These are phyloP conservation scores for Monopis laevigella DNA, from an alignment of 2,888 invertebrate genomes.

Conservation along the genomic window DNA sequence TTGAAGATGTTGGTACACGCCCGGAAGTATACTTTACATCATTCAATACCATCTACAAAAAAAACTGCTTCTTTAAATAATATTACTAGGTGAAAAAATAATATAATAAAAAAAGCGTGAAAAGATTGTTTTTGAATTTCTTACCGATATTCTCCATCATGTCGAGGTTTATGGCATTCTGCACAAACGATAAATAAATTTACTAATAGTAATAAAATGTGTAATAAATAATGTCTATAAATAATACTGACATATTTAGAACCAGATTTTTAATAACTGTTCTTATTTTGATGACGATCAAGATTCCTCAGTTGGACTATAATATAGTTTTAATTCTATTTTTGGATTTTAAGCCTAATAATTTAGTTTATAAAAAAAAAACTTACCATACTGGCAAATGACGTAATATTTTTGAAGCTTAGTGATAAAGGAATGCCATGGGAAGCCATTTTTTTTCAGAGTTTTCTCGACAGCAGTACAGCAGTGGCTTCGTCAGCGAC, in stretches of 20 bases:
- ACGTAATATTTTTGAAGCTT: too few relatives aligned
- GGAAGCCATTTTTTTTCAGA: too few relatives aligned
- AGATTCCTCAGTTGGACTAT: neutral
- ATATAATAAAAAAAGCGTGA: neutral
- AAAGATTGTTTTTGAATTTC: neutral
- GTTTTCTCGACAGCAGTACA: too few relatives aligned
- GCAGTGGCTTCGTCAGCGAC: slow-evolving; percentile 25
- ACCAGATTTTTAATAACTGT: slow-evolving; percentile 12
- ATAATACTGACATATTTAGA: slow-evolving; percentile 7
- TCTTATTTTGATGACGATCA: neutral
- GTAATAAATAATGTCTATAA: slow-evolving; percentile 12
- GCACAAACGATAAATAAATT: slow-evolving; percentile 12
- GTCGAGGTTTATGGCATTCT: slow-evolving; percentile 8
- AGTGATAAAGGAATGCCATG: too few relatives aligned
- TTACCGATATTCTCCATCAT: slow-evolving; percentile 6
- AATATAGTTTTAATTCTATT: slow-evolving; percentile 4
- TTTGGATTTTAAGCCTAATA: too few relatives aligned
- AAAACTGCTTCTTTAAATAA: too few relatives aligned
- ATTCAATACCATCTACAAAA: too few relatives aligned
- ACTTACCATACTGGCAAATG: too few relatives aligned
- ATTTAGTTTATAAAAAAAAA: too few relatives aligned
- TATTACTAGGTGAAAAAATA: slow-evolving; percentile 1
- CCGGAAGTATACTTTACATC: too few relatives aligned
- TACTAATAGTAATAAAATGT: slow-evolving; percentile 11
- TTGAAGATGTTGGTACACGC: too few relatives aligned